These are phyloP conservation scores for Misgurnus anguillicaudatus DNA, from an alignment of 2,113 vertebrate genomes.

Conservation along the genomic window DNA sequence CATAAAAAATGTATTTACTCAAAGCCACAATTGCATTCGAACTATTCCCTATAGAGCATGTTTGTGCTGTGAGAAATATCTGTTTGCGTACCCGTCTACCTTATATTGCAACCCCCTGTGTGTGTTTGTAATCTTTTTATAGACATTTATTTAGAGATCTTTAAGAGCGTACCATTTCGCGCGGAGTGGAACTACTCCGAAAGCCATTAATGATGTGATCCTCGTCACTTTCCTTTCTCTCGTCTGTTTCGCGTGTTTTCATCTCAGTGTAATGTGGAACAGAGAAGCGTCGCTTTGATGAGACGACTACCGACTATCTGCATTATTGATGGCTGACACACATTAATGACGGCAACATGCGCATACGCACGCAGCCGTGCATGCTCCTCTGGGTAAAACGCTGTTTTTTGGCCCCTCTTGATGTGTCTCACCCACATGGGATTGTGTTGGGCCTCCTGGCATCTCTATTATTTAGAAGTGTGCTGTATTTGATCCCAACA, in stretches of 20 bases:
- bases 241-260: background rate
- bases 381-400: constrained; percentile 42
- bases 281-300: constrained; percentile 68
- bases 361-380: constrained; percentile 4
- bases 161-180: background rate
- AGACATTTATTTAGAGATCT: constrained; percentile 16
- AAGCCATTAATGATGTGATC: constrained; percentile 8
- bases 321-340: constrained; percentile 79
- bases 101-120: constrained; percentile 5
- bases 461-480: constrained; percentile 71
- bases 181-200: background rate
- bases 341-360: constrained; percentile 57
- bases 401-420: constrained; percentile 43
- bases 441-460: constrained; percentile 55
- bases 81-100: constrained; percentile 12
- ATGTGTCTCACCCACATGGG: constrained; percentile 55
- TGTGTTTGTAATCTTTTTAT: constrained; percentile 23
- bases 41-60: constrained; percentile 20
- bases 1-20: constrained; percentile 34
- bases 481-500: constrained; percentile 68
- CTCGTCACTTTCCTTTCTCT: background rate
- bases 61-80: constrained; percentile 15
- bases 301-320: constrained; percentile 62
- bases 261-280: constrained; percentile 70
- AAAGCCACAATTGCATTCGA: constrained; percentile 29